Evolutionary conservation across 2,888 invertebrate species (phyloP), one percentile per base, ranked within the genome.

Genomic region (Cheilosia impressa): DNA sequence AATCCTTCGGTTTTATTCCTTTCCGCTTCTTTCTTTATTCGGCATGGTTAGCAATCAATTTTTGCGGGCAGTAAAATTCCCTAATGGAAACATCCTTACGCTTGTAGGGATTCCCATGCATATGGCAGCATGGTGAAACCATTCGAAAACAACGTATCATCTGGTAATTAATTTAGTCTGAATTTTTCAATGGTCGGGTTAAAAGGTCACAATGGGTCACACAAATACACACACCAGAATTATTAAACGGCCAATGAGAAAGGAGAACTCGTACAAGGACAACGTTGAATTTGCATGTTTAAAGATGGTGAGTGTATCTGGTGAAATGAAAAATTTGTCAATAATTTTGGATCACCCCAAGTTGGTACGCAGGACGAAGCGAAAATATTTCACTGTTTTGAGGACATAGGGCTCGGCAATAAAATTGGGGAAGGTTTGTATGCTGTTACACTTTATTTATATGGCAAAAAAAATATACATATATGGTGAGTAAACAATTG

Each of bases 141-240:
- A 50, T 63, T 47, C n/a, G 47, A 63, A 34, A 50, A 15, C 63
- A 63, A 19, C 7, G 4, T 31, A 9, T 47, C 17, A 34, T 15
- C 15, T 2, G 17, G 34, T 69, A 69, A 69, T 69, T 69, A 69
- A 69, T 69, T 69, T 57, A 45, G 10, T 10, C 34, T 9, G 9
- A 2, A 34, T 31, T 22, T 41, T 58, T 24, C 43, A 43, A 24
- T 69, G 47, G 55, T 43, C 19, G 55, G 68, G 68, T 57, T 68
- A 34, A 45, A 68, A 52, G 27, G 43, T 38, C 13, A 38, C 10
- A 38, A 38, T 13, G 10, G 38, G 38, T 10, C 38, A 38, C 38
- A 38, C 13, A 38, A 19, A 24, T 5, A 55, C 43, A 2, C 10
- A 55, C 7, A 47, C 31, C 43, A 31, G n/a, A 45, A 43, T 19